Base-by-base conservation (phyloP, 2,888 invertebrate species). In the Vesta saturnalis region DNA sequence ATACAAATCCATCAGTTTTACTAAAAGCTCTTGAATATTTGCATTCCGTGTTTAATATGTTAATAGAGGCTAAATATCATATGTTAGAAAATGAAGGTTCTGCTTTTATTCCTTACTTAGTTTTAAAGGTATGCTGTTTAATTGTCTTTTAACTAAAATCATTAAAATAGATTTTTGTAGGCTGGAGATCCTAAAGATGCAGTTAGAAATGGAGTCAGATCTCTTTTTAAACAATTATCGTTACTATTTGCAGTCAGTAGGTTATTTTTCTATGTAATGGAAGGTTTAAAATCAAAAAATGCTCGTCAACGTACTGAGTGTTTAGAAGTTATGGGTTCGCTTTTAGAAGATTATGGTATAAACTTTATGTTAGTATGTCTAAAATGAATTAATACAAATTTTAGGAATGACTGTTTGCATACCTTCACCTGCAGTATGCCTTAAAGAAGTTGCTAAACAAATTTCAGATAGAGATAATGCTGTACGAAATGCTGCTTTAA, bases 1-100 rank as follows among this genome's bases (percentile, higher is more conserved):
- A 99, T 85, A 99, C 99, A 19, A 99, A 99, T 86, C 98, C 99
- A 8, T 96, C 97, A 14, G 98, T 99, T 39, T 88, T 99, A 69
- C 88, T 98, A 76, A 97, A 96, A 86, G 96, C 94, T n/a, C 85
- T 99, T 76, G 98, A 98, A 81, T 98, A 96, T 84, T 86, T 98
- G 10, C 90, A 92, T 71, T 84, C 89, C 15, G 93, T 97, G 66
- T 97, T 99, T 84, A 89, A 89, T 71, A 88, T 91, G 80, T 87
- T 97, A 23, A 92, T 92, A 55, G 91, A 93, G 46, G 89, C 89
- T 70, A 91, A 93, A 70, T 97, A 97, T 82, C 92, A 92, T 46
- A 89, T 99, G 87, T 88, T 92, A 0, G 98, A 98, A 79, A 91
- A 91, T 78, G 98, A 99, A 85, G 97, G 97, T 0, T 90, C 91